Conservation (phyloP, 1,140 invertebrate species). For the Drosophila orena region DNA sequence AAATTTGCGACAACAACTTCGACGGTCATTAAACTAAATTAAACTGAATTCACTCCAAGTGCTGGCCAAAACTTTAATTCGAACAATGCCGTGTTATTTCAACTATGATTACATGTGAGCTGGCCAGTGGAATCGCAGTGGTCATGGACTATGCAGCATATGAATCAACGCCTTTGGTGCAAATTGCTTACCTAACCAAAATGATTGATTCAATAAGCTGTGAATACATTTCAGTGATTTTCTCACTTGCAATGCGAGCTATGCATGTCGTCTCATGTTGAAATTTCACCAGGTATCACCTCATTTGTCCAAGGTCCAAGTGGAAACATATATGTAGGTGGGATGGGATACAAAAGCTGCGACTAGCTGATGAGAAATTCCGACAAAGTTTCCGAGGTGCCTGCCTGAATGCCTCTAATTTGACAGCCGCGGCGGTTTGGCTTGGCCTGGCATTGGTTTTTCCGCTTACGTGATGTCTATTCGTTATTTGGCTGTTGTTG, state of each 20-base stretch:
- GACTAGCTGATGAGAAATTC: conserved; percentile 25
- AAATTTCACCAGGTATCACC: conserved; percentile 14
- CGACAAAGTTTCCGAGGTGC: conserved; percentile 53
- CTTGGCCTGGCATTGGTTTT: conserved; percentile 67
- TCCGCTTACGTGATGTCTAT: conserved; percentile 78
- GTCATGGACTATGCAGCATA: conserved; percentile 7
- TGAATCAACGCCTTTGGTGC: conserved; percentile 48
- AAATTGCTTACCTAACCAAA: conserved; percentile 49
- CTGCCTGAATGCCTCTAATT: conserved; percentile 68
- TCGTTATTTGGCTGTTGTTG: conserved; percentile 11
- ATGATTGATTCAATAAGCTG: conserved; percentile 62
- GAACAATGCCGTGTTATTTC: conserved; percentile 49
- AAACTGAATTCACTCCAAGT: conserved; percentile 18
- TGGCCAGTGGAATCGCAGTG: conserved; percentile 11
- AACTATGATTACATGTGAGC: conserved; percentile 40
- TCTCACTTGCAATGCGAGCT: conserved; percentile 36
- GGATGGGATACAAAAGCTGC: conserved; percentile 1
- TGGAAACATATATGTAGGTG: neutral
- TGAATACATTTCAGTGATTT: conserved; percentile 27
- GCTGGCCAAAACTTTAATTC: conserved; percentile 48
- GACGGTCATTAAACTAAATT: conserved; percentile 39
- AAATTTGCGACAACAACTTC: conserved; percentile 21
- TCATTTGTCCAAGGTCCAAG: conserved; percentile 6
- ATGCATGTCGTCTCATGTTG: conserved; percentile 17
- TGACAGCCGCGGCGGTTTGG: conserved; percentile 70